Conservation (phyloP, 2,113 vertebrate species). For the Hippocampus abdominalis region DNA sequence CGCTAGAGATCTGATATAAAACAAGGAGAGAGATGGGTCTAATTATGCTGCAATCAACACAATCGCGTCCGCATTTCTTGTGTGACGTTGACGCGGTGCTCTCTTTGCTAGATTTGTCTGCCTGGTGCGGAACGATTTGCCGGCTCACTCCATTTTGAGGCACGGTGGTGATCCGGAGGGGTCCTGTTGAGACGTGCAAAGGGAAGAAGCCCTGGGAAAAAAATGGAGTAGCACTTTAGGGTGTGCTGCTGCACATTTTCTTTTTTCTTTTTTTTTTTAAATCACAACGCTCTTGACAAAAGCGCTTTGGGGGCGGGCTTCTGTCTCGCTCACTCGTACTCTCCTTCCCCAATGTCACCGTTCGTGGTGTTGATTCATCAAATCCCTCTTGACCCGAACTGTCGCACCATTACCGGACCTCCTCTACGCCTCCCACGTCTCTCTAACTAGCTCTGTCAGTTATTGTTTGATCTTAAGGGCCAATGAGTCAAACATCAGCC, state of each 20-base stretch:
- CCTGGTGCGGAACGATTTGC: constrained; percentile 1
- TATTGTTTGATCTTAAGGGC: constrained; percentile 18
- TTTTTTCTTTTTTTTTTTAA: constrained; percentile 33
- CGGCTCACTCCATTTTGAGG: constrained; percentile 44
- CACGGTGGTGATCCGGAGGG: constrained; percentile 28
- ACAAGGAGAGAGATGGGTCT: not conserved
- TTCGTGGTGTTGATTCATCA: constrained; percentile 48
- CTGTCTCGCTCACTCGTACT: not conserved
- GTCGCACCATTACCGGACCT: constrained; percentile 14
- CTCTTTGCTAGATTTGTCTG: not conserved
- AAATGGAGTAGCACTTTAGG: constrained; percentile 45
- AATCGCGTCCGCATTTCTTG: not conserved
- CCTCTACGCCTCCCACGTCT: not conserved
- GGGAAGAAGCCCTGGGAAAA: constrained; percentile 44
- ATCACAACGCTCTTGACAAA: constrained; percentile 61
- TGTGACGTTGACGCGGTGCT: not conserved
- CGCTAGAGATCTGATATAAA: not conserved
- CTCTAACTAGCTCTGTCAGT: constrained; percentile 40
- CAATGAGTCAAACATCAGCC: constrained; percentile 24
- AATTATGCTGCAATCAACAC: not conserved
- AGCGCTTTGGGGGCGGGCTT: constrained; percentile 54
- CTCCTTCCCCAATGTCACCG: constrained; percentile 27
- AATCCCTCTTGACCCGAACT: constrained; percentile 33
- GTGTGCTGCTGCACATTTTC: constrained; percentile 57
- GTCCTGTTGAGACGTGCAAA: constrained; percentile 61